Conservation (phyloP, 2,888 invertebrate genomes). For the Synergus laeviventris region DNA sequence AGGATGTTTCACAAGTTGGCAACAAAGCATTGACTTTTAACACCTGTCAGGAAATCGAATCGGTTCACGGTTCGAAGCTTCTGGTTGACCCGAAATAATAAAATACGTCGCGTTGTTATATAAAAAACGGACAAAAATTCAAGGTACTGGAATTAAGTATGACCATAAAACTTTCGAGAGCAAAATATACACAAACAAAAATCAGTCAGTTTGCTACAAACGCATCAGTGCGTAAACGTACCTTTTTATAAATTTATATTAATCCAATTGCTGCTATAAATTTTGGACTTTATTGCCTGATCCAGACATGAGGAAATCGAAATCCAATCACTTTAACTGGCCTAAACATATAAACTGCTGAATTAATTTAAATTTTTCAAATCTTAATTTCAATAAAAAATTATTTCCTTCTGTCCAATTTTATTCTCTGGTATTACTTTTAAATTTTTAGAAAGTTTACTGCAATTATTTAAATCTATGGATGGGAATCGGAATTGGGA, state of each 20-base stretch:
- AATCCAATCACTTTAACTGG: conserved; percentile 10
- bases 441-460: background rate
- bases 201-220: background rate
- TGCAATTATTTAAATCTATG: background rate
- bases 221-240: conserved; percentile 28
- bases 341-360: background rate
- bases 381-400: background rate
- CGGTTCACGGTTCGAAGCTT: conserved; percentile 26
- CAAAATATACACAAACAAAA: conserved; percentile 17
- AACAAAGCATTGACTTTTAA: conserved; percentile 11
- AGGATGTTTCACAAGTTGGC: conserved; percentile 24
- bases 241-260: conserved; percentile 23
- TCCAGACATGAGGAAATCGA: conserved; percentile 5
- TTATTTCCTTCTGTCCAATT: background rate
- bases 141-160: conserved; percentile 16
- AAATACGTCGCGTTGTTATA: background rate
- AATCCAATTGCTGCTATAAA: conserved; percentile 2
- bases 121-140: conserved; percentile 3
- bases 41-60: conserved; percentile 35
- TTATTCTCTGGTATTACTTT: background rate
- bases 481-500: conserved; percentile 1
- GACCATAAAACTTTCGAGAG: background rate
- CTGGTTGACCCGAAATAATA: conserved; percentile 27
- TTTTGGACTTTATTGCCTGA: conserved; percentile 11
- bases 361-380: background rate